Evolutionary conservation across 2,797 vertebrate genomes (phyloP).

Genomic region (Florisuga fusca): DNA sequence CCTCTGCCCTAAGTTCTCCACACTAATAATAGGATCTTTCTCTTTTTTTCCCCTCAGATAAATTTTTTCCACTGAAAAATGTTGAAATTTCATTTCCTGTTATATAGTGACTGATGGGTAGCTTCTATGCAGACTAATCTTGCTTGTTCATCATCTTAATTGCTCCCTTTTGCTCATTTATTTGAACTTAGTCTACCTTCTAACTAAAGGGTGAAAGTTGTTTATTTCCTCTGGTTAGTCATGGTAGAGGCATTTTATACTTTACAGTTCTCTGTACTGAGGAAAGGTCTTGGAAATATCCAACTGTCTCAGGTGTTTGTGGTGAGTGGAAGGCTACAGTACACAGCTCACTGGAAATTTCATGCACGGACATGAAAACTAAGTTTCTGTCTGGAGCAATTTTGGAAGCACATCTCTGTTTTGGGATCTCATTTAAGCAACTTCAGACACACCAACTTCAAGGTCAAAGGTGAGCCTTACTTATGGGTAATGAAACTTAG

Average conservation of each 20-base stretch:
- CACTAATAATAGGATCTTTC: not conserved
- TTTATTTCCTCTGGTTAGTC: not conserved
- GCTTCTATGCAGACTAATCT: not conserved
- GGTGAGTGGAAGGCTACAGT: not conserved
- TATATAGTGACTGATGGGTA: not conserved
- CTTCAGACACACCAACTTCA: not conserved
- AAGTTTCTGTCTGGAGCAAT: not conserved
- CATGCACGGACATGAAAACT: not conserved
- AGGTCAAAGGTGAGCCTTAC: not conserved
- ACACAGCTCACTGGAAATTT: not conserved
- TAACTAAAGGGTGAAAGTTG: not conserved
- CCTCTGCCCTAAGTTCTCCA: not conserved
- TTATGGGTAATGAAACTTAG: not conserved
- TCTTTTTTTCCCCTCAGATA: not conserved
- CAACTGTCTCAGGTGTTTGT: not conserved
- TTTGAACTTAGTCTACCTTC: not conserved
- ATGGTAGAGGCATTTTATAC: not conserved
- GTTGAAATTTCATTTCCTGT: not conserved
- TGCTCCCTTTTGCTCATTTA: not conserved
- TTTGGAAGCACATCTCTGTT: not conserved
- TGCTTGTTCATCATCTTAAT: not conserved
- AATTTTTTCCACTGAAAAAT: not conserved
- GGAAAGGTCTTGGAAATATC: not conserved
- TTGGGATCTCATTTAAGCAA: not conserved
- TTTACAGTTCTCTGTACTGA: not conserved